Conservation (phyloP, 2,888 invertebrate genomes). For the Calameuta filiformis region DNA sequence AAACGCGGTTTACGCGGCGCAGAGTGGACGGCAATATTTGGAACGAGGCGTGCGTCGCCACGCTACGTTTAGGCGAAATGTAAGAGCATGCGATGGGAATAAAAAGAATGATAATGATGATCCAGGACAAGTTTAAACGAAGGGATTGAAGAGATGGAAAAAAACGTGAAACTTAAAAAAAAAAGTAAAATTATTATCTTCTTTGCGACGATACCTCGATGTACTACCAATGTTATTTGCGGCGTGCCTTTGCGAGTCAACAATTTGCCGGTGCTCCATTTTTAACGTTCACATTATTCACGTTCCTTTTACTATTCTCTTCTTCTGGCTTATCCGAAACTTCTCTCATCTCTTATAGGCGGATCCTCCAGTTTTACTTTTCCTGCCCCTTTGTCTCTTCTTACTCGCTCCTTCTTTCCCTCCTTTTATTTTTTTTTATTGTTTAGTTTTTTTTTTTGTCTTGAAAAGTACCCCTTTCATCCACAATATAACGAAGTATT, state of each 20-base stretch:
- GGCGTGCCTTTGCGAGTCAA: background rate
- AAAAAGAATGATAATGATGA: background rate
- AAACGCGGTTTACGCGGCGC: background rate
- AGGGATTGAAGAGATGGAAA: background rate
- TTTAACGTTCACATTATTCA: background rate
- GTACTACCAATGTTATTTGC: slow-evolving; percentile 3
- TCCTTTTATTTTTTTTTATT: slow-evolving; percentile 15
- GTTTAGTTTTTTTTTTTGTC: slow-evolving; percentile 18
- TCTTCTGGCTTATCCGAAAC: background rate
- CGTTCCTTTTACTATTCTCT: background rate
- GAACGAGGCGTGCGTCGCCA: background rate
- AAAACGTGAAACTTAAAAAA: background rate
- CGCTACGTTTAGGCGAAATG: background rate
- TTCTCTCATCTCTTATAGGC: background rate
- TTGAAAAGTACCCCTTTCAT: slow-evolving; percentile 32
- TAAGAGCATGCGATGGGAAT: background rate
- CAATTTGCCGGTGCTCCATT: background rate
- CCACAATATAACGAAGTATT: slow-evolving; percentile 37
- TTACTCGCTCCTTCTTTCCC: slow-evolving; percentile 1
- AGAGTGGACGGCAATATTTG: background rate
- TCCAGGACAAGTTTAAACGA: background rate
- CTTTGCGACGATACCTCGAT: background rate
- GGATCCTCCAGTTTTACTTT: background rate
- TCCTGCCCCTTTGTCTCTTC: background rate
- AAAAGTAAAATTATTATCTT: background rate